Evolutionary conservation across 2,797 vertebrate genomes (phyloP).

Genomic region (Cryptoprocta ferox): DNA sequence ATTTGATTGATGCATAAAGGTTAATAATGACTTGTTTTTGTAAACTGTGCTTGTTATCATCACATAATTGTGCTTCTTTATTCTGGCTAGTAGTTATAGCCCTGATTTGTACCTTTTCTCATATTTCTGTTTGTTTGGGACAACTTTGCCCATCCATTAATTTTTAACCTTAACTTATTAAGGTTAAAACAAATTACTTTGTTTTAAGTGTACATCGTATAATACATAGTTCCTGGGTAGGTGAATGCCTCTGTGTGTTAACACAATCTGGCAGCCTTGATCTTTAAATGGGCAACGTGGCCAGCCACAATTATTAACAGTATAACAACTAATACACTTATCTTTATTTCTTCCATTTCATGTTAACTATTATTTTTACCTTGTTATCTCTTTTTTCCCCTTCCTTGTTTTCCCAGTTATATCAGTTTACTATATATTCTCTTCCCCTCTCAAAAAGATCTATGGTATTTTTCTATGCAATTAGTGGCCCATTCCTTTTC

Average conservation of each 20-base stretch:
- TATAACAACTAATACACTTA: not conserved
- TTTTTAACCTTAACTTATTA: constrained; percentile 59
- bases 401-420: not conserved
- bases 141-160: constrained; percentile 20
- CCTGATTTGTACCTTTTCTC: not conserved
- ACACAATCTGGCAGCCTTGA: not conserved
- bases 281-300: not conserved
- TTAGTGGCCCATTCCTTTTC: not conserved
- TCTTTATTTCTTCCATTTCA: constrained; percentile 15
- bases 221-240: not conserved
- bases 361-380: constrained; percentile 27
- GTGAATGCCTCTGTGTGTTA: not conserved
- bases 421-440: not conserved
- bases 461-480: not conserved
- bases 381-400: not conserved
- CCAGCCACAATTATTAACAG: not conserved
- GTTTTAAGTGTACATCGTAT: constrained; percentile 18
- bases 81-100: not conserved
- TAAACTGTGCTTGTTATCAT: not conserved
- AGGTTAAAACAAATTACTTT: constrained; percentile 46
- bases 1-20: not conserved
- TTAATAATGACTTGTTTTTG: constrained; percentile 35
- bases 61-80: not conserved
- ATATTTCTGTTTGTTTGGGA: constrained; percentile 27
- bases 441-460: not conserved